Conservation (phyloP, 2,113 vertebrate species). For the Limnothrissa miodon region DNA sequence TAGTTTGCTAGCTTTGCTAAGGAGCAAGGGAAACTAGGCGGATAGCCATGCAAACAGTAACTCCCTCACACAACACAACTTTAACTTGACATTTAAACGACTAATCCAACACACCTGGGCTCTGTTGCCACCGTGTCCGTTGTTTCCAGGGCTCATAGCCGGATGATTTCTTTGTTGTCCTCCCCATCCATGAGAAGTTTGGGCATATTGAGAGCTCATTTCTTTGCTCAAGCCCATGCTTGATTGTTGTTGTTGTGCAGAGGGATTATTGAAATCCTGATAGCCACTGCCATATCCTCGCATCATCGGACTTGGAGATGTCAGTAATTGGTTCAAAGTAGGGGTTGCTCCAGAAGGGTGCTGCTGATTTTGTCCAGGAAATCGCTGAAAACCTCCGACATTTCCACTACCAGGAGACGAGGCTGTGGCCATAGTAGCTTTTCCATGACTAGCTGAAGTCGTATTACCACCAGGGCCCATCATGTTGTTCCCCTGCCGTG, state of each 20-base stretch:
- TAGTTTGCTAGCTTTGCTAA: not conserved
- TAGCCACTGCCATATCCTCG: slow-evolving; percentile 81
- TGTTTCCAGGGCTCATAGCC: slow-evolving; percentile 81
- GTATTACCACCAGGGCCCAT: slow-evolving; percentile 72
- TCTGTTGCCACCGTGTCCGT: slow-evolving; percentile 76
- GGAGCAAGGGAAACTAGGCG: not conserved
- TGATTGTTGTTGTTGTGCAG: slow-evolving; percentile 63
- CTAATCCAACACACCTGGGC: slow-evolving; percentile 70
- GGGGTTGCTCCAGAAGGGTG: slow-evolving; percentile 88
- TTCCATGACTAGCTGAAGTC: slow-evolving; percentile 67
- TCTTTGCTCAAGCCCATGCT: slow-evolving; percentile 81
- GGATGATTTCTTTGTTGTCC: slow-evolving; percentile 83
- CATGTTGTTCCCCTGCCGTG: slow-evolving; percentile 75
- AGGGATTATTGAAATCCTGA: slow-evolving; percentile 78
- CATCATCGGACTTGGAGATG: slow-evolving; percentile 90
- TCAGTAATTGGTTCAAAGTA: slow-evolving; percentile 88
- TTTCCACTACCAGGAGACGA: slow-evolving; percentile 62
- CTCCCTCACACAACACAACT: not conserved
- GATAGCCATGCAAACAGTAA: not conserved
- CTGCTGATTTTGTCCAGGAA: slow-evolving; percentile 77
- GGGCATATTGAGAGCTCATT: slow-evolving; percentile 79
- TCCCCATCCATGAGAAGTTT: slow-evolving; percentile 80
- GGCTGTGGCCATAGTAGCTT: slow-evolving; percentile 66
- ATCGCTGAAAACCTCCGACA: slow-evolving; percentile 79
- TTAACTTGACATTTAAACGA: not conserved